A percentile compares a stretch with the other conserved stretches of the same genome.
Conservation (phyloP, 2,888 invertebrate genomes). For the Drosophila imparisetae region DNA sequence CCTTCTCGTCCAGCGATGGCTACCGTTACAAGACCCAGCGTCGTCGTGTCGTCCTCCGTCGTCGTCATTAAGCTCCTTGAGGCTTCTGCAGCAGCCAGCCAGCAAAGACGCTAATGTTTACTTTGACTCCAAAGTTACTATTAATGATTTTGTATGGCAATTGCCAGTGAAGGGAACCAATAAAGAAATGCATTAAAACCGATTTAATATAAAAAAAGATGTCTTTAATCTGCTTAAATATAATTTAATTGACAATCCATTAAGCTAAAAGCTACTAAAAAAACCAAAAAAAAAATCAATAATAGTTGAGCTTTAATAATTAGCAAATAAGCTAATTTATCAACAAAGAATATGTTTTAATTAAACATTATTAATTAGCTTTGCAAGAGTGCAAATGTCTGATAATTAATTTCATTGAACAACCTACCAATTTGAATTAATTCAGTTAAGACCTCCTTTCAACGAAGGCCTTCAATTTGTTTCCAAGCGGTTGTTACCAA, state of each 20-base stretch:
- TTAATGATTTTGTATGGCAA: slow-evolving; percentile 35
- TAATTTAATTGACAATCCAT: neutral
- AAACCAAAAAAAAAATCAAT: neutral
- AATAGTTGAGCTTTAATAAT: neutral
- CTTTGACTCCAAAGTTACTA: slow-evolving; percentile 32
- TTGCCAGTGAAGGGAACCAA: slow-evolving; percentile 60
- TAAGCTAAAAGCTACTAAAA: neutral
- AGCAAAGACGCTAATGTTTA: slow-evolving; percentile 22
- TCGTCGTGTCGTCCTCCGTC: slow-evolving; percentile 79
- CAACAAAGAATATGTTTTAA: neutral
- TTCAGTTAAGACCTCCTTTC: neutral
- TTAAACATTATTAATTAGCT: neutral
- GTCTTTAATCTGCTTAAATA: neutral
- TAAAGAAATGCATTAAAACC: slow-evolving; percentile 41
- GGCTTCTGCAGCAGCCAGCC: slow-evolving; percentile 41
- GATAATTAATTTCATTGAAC: neutral
- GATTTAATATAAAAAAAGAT: neutral
- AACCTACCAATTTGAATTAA: neutral
- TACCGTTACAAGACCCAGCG: slow-evolving; percentile 83
- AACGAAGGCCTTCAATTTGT: neutral
- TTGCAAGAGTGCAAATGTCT: neutral
- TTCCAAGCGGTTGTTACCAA: neutral
- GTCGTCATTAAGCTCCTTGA: slow-evolving; percentile 65
- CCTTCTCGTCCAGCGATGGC: slow-evolving; percentile 79
- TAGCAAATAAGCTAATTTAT: neutral